A percentile compares a stretch with the other conserved stretches of the same genome.
phyloP scores from a whole-genome alignment of 92 coral and sea anemone genomes.

The Siderastrea siderea region DNA sequence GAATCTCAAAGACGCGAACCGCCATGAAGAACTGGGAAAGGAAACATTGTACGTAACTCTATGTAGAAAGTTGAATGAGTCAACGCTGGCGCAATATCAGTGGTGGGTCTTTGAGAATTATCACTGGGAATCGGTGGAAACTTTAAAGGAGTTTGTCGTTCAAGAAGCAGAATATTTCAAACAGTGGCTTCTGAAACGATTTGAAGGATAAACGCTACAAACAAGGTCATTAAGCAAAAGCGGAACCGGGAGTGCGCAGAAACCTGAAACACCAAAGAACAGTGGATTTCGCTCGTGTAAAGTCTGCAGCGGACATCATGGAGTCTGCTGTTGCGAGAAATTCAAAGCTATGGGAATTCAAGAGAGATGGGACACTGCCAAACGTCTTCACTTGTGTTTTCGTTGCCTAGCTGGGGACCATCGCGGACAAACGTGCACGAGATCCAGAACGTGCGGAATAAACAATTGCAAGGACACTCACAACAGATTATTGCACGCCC shows the following conservation, averaged over 20 bases:
- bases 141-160: background rate
- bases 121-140: constrained; percentile 56
- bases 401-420: constrained; percentile 58
- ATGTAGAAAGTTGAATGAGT: constrained; percentile 65
- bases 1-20: constrained; percentile 61
- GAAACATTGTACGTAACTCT: constrained; percentile 63
- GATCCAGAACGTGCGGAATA: constrained; percentile 55
- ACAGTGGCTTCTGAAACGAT: constrained; percentile 46
- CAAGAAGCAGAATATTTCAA: constrained; percentile 42
- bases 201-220: background rate
- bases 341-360: constrained; percentile 45
- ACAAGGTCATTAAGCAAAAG: background rate
- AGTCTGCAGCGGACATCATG: constrained; percentile 54
- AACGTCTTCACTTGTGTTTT: constrained; percentile 52
- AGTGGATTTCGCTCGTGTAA: constrained; percentile 35
- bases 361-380: constrained; percentile 66
- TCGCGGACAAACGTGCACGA: constrained; percentile 44
- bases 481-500: constrained; percentile 57
- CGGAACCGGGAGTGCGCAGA: background rate
- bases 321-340: constrained; percentile 45
- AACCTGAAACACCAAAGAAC: background rate
- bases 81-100: constrained; percentile 70
- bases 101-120: constrained; percentile 70
- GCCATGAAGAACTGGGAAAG: constrained; percentile 53
- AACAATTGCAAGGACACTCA: constrained; percentile 56